These are phyloP conservation scores for Labeo catla DNA, from an alignment of 2,113 vertebrate genomes.

Conservation along the genomic window DNA sequence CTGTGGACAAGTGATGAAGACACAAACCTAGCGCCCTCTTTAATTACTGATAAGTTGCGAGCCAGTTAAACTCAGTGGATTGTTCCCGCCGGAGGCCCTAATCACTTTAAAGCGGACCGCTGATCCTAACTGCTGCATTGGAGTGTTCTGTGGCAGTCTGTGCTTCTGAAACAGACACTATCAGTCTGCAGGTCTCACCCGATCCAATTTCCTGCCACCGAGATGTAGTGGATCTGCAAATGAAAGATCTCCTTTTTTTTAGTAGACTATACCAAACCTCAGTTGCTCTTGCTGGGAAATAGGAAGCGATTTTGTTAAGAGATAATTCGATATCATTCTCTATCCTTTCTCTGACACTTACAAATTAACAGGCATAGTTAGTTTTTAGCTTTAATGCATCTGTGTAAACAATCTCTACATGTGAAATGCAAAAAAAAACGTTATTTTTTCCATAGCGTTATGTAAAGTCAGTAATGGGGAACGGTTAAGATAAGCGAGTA, in stretches of 20 bases:
- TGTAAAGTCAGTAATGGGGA: neutral
- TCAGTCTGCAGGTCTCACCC: constrained; percentile 64
- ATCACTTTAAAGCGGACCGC: constrained; percentile 74
- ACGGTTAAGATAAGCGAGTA: too few relatives aligned
- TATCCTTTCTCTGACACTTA: neutral
- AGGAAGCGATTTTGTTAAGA: neutral
- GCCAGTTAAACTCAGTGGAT: constrained; percentile 67
- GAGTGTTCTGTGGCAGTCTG: constrained; percentile 69
- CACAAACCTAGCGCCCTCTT: constrained; percentile 73
- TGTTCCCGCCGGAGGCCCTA: constrained; percentile 68
- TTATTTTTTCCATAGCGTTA: too few relatives aligned
- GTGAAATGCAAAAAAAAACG: too few relatives aligned
- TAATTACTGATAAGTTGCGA: constrained; percentile 78
- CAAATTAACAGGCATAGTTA: too few relatives aligned
- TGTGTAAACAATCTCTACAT: neutral
- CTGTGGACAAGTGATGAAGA: constrained; percentile 61
- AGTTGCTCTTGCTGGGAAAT: constrained; percentile 47
- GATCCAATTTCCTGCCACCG: constrained; percentile 60
- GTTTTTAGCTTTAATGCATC: too few relatives aligned
- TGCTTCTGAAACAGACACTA: constrained; percentile 73
- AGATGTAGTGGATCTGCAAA: constrained; percentile 53
- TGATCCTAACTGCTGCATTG: constrained; percentile 70
- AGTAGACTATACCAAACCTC: constrained; percentile 54
- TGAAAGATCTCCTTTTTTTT: constrained; percentile 58
- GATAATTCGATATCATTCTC: neutral